Base-by-base conservation (phyloP, 2,113 vertebrate species). In the Delphinus delphis region DNA sequence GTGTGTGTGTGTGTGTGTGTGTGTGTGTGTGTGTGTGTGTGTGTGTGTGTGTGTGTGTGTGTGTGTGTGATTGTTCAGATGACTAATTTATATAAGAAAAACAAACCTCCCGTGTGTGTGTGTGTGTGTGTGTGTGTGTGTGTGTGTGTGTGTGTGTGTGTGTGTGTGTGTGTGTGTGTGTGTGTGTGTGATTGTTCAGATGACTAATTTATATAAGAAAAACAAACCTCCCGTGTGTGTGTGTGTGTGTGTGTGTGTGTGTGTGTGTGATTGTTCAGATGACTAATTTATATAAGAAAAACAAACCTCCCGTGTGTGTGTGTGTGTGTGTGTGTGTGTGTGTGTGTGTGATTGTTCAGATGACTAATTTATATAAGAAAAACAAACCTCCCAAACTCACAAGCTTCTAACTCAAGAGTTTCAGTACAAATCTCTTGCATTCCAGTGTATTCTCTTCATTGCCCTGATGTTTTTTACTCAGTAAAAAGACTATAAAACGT, bases 11-110 rank as follows among this genome's bases (percentile, higher is more conserved):
- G 47, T 0, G 47, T 0, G 12, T 41, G 2, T 41, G n/a, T 36
- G 71, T 41, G 2, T 41, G n/a, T 36, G 71, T 76, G 21, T 47
- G 53, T 17, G 53, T 55, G 53, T 55, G 53, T 82, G n/a, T 53
- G 1, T 47, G 47, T 47, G 47, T 47, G 47, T 47, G 47, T 60
- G 47, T 2, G 47, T 13, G 47, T 3, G 47, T 2, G 47, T 1
- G 47, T 1, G 13, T 41, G 2, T 41, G n/a, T 36, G 71, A 44
- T 3, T 85, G 28, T 76, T 82, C 60, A 82, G 53, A 38, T 60
- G 62, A 90, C 28, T 68, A 76, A 90, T 50, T 70, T 73, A 79
- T 10, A 7, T 53, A 92, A 92, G 62, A 88, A 88, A 96, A 96
- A 68, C 36, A 94, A 85, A 53, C 26, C 8, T 79, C 20, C n/a